phyloP scores from a whole-genome alignment of 2,888 invertebrate species.

The Bedellia somnulentella region DNA sequence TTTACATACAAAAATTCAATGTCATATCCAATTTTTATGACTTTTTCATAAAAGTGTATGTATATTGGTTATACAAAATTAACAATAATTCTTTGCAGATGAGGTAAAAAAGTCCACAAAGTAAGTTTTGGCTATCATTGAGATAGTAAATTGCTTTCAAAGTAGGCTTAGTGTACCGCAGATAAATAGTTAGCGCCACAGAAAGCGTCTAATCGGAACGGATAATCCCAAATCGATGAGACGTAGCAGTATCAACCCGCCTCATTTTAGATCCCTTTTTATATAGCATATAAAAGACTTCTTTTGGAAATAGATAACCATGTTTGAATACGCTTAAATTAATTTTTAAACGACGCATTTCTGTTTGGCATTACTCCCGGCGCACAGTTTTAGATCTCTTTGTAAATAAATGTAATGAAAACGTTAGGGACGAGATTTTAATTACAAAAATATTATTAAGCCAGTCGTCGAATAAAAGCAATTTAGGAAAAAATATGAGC shows the following conservation, averaged over 20 bases:
- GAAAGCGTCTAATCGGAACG: constrained; percentile 28
- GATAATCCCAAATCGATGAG: constrained; percentile 41
- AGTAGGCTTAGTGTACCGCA: constrained; percentile 16
- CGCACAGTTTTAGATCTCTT: neutral
- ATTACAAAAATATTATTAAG: constrained; percentile 55
- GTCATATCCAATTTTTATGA: too few species aligned
- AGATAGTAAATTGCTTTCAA: too few species aligned
- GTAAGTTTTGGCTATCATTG: too few species aligned
- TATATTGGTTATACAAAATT: too few species aligned
- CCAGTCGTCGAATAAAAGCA: constrained; percentile 43
- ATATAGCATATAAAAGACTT: constrained; percentile 2
- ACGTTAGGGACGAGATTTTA: constrained; percentile 39
- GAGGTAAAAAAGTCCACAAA: too few species aligned
- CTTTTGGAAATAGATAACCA: too few species aligned
- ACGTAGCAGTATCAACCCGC: constrained; percentile 13
- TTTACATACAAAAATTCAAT: too few species aligned
- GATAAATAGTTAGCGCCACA: constrained; percentile 27
- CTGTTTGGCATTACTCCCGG: too few species aligned
- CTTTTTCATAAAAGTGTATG: too few species aligned
- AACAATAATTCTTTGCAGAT: too few species aligned
- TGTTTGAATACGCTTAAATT: too few species aligned
- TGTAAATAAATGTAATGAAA: constrained; percentile 17
- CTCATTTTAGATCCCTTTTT: constrained; percentile 2
- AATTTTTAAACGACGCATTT: too few species aligned
- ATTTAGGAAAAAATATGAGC: constrained; percentile 26